Evolutionary conservation across 1,140 invertebrate genomes (phyloP).

Genomic region (Cotesia chilonis): DNA sequence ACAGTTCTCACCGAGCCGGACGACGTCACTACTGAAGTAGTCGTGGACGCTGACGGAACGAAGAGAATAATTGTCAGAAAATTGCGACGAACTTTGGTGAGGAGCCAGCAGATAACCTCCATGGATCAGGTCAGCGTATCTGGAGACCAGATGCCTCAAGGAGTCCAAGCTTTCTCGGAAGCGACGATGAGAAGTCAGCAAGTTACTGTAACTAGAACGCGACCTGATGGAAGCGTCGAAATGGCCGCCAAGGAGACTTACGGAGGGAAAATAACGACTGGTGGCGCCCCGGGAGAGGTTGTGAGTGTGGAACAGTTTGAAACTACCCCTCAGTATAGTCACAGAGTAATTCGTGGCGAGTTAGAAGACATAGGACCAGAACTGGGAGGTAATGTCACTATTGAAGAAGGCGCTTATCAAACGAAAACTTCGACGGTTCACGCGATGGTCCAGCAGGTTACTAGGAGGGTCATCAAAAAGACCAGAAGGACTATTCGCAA

Average conservation of each 20-base stretch:
- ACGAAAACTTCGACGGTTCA: constrained; percentile 72
- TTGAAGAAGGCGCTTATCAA: constrained; percentile 59
- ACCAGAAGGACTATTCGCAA: constrained; percentile 77
- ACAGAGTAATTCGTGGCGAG: constrained; percentile 59
- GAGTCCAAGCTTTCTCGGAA: constrained; percentile 72
- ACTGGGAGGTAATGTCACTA: constrained; percentile 53
- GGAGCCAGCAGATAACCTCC: constrained; percentile 59
- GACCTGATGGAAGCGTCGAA: constrained; percentile 71
- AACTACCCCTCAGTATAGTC: constrained; percentile 68
- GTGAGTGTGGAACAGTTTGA: constrained; percentile 73
- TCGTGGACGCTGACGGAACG: constrained; percentile 82
- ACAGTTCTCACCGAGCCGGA: constrained; percentile 80
- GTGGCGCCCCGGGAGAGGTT: constrained; percentile 67
- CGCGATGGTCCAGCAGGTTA: constrained; percentile 82
- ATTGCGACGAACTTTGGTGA: constrained; percentile 62
- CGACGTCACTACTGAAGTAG: constrained; percentile 79
- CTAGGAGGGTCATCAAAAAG: constrained; percentile 77
- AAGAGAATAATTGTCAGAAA: constrained; percentile 81
- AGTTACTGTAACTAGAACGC: constrained; percentile 70
- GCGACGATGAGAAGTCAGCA: constrained; percentile 72
- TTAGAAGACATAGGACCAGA: constrained; percentile 49
- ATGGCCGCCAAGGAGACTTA: constrained; percentile 71
- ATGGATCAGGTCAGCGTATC: constrained; percentile 50
- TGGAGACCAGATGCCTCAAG: constrained; percentile 58
- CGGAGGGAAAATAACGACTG: constrained; percentile 71